Percentiles rank a stretch among this genome's conserved stretches.
Evolutionary conservation across 1,140 invertebrate genomes (phyloP).

Genomic region (Neodiprion pinetum): DNA sequence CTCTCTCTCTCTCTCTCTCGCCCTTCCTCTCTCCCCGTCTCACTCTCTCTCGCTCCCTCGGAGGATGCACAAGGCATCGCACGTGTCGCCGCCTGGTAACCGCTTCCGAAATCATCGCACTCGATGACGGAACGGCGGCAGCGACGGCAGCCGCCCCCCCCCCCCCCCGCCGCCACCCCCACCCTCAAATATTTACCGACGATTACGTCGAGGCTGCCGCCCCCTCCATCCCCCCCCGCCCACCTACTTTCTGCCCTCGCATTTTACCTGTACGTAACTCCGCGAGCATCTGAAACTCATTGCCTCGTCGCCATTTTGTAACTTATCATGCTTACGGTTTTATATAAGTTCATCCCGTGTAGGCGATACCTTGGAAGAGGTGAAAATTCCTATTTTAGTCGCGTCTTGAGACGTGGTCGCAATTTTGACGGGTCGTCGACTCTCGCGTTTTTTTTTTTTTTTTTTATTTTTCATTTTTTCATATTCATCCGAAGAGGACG

Average conservation of each 20-base stretch:
- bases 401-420: no score
- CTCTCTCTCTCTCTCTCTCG: neutral
- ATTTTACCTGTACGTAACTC: no score
- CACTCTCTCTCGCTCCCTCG: slow-evolving; percentile 6
- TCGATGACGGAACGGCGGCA: slow-evolving; percentile 10
- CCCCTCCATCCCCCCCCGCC: neutral
- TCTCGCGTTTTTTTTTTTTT: no score
- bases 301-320: no score
- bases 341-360: no score
- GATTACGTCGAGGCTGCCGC: slow-evolving; percentile 2
- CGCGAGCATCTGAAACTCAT: no score
- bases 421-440: no score
- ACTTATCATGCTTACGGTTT: no score
- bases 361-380: no score
- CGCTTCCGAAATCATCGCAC: neutral
- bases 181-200: slow-evolving; percentile 26
- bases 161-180: slow-evolving; percentile 32
- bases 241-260: slow-evolving; percentile 28
- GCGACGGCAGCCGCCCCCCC: neutral
- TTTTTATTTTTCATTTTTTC: no score
- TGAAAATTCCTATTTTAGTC: no score
- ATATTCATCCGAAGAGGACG: no score
- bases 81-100: slow-evolving; percentile 19
- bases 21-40: neutral
- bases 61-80: neutral